Evolutionary conservation across 37 sponge, comb jelly and placozoan genomes (phyloP).

Genomic region (Halisarca cf. caerulea): DNA sequence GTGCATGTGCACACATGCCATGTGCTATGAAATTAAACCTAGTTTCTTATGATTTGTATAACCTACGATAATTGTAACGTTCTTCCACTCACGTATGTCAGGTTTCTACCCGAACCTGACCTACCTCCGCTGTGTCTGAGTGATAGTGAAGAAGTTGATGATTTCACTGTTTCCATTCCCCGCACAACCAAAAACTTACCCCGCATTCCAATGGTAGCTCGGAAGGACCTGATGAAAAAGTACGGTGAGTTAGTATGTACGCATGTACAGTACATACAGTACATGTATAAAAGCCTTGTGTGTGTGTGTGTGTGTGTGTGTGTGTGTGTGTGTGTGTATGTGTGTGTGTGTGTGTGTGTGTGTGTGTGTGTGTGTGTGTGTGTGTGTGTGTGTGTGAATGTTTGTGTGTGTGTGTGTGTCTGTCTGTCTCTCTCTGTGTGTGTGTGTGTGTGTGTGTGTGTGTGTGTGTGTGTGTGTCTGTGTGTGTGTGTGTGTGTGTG

Average conservation of each 20-base stretch:
- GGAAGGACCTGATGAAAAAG: not conserved
- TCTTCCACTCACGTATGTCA: no score
- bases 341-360: not conserved
- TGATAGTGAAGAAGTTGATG: not conserved
- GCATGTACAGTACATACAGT: no score
- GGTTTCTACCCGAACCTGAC: conserved; percentile 63
- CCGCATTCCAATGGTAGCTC: not conserved
- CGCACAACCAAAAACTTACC: not conserved
- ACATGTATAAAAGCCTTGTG: not conserved
- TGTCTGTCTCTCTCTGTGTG: not conserved
- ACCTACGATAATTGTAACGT: no score
- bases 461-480: no score
- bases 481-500: not conserved
- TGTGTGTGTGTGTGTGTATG: conserved; percentile 11
- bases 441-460: conserved; percentile 12
- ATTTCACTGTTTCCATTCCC: not conserved
- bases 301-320: not conserved
- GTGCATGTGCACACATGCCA: no score
- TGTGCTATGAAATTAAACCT: no score
- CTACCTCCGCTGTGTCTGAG: conserved; percentile 40
- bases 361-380: conserved; percentile 4
- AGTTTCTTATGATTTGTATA: no score
- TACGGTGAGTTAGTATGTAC: not conserved
- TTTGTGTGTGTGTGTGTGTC: conserved; percentile 9
- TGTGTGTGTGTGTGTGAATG: conserved; percentile 16